A percentile compares a stretch with the other conserved stretches of the same genome.
Conservation (phyloP, 2,797 vertebrate species). For the Acanthopagrus latus region DNA sequence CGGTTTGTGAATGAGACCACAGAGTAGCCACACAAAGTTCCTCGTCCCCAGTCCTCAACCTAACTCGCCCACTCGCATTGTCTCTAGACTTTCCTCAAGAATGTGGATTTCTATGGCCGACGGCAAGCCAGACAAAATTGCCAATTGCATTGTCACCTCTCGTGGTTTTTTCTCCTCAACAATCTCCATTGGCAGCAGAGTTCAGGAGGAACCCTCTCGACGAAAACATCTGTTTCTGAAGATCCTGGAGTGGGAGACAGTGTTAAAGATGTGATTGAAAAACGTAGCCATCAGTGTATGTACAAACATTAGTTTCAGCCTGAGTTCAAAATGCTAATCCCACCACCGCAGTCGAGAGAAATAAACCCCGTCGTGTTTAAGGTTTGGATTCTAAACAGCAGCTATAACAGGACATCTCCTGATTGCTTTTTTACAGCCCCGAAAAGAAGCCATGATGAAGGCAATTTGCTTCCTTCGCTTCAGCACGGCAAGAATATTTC, state of each 20-base stretch:
- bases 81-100: slow-evolving; percentile 82
- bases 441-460: slow-evolving; percentile 66
- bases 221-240: slow-evolving; percentile 52
- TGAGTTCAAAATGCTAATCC: slow-evolving; percentile 36
- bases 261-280: slow-evolving; percentile 21
- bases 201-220: slow-evolving; percentile 50
- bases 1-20: slow-evolving; percentile 81
- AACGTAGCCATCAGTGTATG: slow-evolving; percentile 1
- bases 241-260: not conserved
- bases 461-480: slow-evolving; percentile 68
- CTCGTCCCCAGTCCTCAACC: slow-evolving; percentile 68
- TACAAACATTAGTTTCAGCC: slow-evolving; percentile 39
- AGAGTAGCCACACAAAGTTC: slow-evolving; percentile 79
- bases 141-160: slow-evolving; percentile 82
- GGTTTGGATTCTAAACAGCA: slow-evolving; percentile 53
- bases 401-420: slow-evolving; percentile 55
- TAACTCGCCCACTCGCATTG: slow-evolving; percentile 79
- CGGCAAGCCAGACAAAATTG: slow-evolving; percentile 74
- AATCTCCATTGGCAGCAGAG: slow-evolving; percentile 54
- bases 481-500: slow-evolving; percentile 68
- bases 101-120: slow-evolving; percentile 81
- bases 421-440: slow-evolving; percentile 68
- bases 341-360: slow-evolving; percentile 23
- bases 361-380: slow-evolving; percentile 38
- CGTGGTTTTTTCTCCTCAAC: slow-evolving; percentile 68